Evolutionary conservation across 2,888 invertebrate species (phyloP).

Genomic region (Melanostoma scalare): DNA sequence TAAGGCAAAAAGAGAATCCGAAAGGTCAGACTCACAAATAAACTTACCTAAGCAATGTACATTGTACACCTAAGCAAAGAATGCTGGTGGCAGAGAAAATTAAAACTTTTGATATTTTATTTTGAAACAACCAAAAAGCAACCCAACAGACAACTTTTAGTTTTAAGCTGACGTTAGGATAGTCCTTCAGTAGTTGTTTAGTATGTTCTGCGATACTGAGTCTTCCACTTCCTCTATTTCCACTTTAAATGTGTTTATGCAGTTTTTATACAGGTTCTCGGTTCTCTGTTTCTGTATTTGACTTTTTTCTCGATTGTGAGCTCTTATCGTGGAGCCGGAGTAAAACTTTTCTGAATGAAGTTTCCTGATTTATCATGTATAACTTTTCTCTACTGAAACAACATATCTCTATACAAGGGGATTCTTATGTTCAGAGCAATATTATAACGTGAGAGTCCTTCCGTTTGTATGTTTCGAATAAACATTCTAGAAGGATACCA

Average conservation of each 20-base stretch:
- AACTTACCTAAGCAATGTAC: neutral
- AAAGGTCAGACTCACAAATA: neutral
- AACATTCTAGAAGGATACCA: constrained; percentile 63
- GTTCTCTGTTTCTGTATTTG: constrained; percentile 31
- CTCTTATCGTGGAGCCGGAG: constrained; percentile 63
- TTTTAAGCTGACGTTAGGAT: constrained; percentile 62
- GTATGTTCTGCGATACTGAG: constrained; percentile 36
- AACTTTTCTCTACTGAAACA: constrained; percentile 63
- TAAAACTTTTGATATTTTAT: constrained; percentile 31
- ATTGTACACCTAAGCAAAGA: neutral
- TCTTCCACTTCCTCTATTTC: constrained; percentile 38
- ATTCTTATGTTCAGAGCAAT: constrained; percentile 58
- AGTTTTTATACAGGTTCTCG: constrained; percentile 46
- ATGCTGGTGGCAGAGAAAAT: constrained; percentile 37
- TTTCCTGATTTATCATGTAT: constrained; percentile 72
- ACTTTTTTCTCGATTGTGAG: constrained; percentile 46
- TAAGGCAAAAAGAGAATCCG: neutral
- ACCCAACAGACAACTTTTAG: constrained; percentile 52
- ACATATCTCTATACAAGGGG: constrained; percentile 60
- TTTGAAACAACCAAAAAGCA: constrained; percentile 32
- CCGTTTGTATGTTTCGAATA: constrained; percentile 64
- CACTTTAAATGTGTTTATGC: constrained; percentile 55
- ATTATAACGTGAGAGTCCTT: constrained; percentile 65
- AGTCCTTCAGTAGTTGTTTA: constrained; percentile 68
- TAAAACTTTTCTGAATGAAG: constrained; percentile 71